Conservation (phyloP, 2,797 vertebrate genomes). For the Diceros bicornis region DNA sequence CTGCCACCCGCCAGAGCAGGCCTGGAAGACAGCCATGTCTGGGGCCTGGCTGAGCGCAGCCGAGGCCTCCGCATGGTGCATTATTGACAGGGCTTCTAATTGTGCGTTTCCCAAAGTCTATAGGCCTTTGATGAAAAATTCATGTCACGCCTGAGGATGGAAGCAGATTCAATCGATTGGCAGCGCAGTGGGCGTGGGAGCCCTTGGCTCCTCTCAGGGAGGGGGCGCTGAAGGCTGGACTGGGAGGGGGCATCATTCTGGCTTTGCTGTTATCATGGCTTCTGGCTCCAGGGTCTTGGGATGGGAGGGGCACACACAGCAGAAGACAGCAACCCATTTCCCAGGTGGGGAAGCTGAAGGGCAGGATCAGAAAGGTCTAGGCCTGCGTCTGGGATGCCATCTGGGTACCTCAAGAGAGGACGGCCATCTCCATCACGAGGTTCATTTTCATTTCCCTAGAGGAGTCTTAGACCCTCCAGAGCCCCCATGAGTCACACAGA, state of each 20-base stretch:
- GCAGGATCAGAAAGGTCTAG: not conserved
- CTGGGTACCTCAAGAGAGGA: not conserved
- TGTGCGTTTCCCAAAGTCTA: conserved; percentile 84
- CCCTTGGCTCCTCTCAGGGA: not conserved
- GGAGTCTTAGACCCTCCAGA: not conserved
- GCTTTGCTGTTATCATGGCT: not conserved
- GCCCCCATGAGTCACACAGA: not conserved
- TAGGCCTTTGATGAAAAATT: conserved; percentile 89
- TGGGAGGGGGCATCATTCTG: not conserved
- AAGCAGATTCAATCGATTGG: conserved; percentile 72
- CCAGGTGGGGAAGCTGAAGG: not conserved
- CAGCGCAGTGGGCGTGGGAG: accelerated
- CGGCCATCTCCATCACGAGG: not conserved
- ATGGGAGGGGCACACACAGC: not conserved
- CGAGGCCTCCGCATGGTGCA: conserved; percentile 56
- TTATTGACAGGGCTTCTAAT: conserved; percentile 88
- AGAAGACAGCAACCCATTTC: not conserved
- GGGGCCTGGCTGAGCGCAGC: not conserved
- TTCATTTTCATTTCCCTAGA: not conserved
- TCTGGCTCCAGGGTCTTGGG: not conserved
- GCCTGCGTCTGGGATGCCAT: not conserved
- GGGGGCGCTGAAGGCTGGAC: not conserved
- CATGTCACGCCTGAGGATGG: conserved; percentile 71
- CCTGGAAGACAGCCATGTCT: not conserved
- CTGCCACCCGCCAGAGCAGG: not conserved